Evolutionary conservation across 2,113 vertebrate species (phyloP).

Genomic region (Leptocoma aspasia): DNA sequence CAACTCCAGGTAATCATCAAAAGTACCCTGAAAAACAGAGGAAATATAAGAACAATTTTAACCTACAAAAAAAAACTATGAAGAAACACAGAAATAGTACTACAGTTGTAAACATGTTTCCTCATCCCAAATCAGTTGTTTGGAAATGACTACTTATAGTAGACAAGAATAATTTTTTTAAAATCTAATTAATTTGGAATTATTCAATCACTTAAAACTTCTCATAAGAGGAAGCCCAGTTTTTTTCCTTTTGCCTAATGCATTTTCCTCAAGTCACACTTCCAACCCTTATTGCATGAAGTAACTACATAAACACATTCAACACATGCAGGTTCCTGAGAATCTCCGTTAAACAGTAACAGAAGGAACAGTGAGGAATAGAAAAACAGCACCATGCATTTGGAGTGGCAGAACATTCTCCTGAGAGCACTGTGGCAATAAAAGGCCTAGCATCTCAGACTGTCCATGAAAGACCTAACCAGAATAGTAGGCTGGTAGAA

Average conservation of each 20-base stretch:
- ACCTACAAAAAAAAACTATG: neutral
- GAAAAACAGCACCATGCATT: neutral
- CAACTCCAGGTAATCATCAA: slow-evolving; percentile 95
- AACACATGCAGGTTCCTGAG: neutral
- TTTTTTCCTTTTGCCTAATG: neutral
- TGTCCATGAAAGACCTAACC: neutral
- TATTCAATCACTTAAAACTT: neutral
- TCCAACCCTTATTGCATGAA: neutral
- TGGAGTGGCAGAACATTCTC: neutral
- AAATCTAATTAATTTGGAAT: neutral
- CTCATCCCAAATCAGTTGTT: neutral
- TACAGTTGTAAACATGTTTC: neutral
- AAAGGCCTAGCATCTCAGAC: neutral
- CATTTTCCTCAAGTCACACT: neutral
- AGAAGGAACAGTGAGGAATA: neutral
- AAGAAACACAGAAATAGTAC: neutral
- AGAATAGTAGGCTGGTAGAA: neutral
- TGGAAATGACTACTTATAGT: neutral
- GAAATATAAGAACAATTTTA: neutral
- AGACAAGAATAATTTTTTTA: neutral
- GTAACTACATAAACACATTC: neutral
- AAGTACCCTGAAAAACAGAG: slow-evolving; percentile 84
- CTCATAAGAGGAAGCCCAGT: neutral
- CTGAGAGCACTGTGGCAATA: neutral
- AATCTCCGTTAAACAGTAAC: neutral